Evolutionary conservation across 64 coral and sea anemone genomes (phyloP).

Genomic region (Porites lutea): DNA sequence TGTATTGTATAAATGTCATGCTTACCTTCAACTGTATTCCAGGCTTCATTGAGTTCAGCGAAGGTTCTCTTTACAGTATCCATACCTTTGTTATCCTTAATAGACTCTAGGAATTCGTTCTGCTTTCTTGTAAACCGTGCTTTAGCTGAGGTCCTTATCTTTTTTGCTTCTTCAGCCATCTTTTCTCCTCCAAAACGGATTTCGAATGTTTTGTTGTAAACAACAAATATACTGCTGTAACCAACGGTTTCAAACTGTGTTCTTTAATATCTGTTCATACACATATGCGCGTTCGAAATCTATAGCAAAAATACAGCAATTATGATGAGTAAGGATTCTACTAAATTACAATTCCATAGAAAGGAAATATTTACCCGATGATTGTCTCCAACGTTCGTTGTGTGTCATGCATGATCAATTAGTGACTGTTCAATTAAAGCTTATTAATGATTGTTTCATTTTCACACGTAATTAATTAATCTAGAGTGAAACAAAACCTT

Average conservation of each 20-base stretch:
- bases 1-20: constrained; percentile 62
- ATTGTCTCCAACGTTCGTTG: too few relatives aligned
- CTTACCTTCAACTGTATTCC: constrained; percentile 77
- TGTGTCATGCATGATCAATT: too few relatives aligned
- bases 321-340: constrained; percentile 26
- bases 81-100: constrained; percentile 48
- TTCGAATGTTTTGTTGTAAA: constrained; percentile 63
- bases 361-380: too few relatives aligned
- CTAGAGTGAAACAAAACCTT: background rate
- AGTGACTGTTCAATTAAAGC: too few relatives aligned
- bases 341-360: too few relatives aligned
- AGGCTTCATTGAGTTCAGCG: constrained; percentile 60
- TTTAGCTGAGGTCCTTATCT: constrained; percentile 48
- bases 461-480: too few relatives aligned
- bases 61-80: constrained; percentile 52
- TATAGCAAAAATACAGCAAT: constrained; percentile 74
- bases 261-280: constrained; percentile 65
- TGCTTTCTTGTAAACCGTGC: constrained; percentile 76
- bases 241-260: constrained; percentile 16
- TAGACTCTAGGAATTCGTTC: constrained; percentile 63
- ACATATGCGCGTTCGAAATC: constrained; percentile 64
- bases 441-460: too few relatives aligned
- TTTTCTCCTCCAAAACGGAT: background rate
- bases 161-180: constrained; percentile 84
- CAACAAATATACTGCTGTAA: too few relatives aligned